phyloP scores from a whole-genome alignment of 2,113 vertebrate genomes.

The Heterocephalus glaber region DNA sequence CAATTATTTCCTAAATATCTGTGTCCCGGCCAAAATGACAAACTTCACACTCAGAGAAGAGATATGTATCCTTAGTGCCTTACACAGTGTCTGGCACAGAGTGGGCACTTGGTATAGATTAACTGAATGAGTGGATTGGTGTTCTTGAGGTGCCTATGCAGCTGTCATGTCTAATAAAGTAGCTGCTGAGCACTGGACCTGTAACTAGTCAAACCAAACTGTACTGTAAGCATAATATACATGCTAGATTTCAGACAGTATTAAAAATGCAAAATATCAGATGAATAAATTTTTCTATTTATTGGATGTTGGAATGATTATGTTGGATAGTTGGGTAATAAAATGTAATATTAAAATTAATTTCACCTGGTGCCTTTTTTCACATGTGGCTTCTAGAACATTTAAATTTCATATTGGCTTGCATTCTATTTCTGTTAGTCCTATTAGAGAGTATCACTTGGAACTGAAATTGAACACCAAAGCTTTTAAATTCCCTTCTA shows the following conservation, averaged over 20 bases:
- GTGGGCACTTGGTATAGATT: background rate
- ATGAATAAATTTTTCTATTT: conserved; percentile 32
- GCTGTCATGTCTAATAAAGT: background rate
- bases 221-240: background rate
- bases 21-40: conserved; percentile 38
- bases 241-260: conserved; percentile 19
- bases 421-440: background rate
- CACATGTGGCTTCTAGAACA: conserved; percentile 25
- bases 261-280: background rate
- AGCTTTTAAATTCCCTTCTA: conserved; percentile 45
- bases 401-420: conserved; percentile 37
- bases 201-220: background rate
- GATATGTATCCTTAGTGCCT: background rate
- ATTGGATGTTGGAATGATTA: conserved; percentile 7
- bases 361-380: conserved; percentile 22
- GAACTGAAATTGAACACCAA: conserved; percentile 57
- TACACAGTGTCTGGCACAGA: background rate
- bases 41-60: background rate
- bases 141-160: background rate
- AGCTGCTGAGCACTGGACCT: background rate
- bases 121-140: background rate
- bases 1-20: conserved; percentile 27
- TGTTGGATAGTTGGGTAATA: conserved; percentile 5
- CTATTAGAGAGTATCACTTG: background rate
- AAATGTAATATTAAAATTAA: conserved; percentile 47